A percentile compares a stretch with the other conserved stretches of the same genome.
These are phyloP conservation scores for Smutsia temminckii DNA, from an alignment of 2,797 vertebrate genomes.

Conservation along the genomic window DNA sequence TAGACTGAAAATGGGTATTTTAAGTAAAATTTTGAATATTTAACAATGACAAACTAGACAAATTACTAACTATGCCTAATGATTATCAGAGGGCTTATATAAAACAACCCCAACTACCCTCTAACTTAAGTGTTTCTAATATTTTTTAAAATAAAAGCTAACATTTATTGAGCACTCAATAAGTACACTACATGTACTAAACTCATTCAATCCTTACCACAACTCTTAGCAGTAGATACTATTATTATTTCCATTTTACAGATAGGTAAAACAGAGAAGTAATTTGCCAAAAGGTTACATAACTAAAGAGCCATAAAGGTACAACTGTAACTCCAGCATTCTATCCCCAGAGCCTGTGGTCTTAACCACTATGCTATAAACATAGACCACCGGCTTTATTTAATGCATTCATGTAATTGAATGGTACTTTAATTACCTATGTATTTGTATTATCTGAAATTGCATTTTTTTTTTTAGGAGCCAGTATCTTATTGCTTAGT, in stretches of 20 bases:
- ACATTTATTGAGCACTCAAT: slow-evolving; percentile 40
- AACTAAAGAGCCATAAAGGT: background rate
- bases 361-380: background rate
- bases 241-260: slow-evolving; percentile 10
- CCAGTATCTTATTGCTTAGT: background rate
- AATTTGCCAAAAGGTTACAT: background rate
- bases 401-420: background rate
- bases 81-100: background rate
- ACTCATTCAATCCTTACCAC: background rate
- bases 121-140: background rate
- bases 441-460: background rate
- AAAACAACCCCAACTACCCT: background rate
- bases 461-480: background rate
- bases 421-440: background rate
- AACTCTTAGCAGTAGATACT: background rate
- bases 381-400: background rate
- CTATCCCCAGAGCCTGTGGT: background rate
- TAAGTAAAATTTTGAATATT: slow-evolving; percentile 22
- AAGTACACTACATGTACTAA: background rate
- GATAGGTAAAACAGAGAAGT: slow-evolving; percentile 1
- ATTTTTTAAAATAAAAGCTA: slow-evolving; percentile 40
- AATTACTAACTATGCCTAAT: slow-evolving; percentile 27
- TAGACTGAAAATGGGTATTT: background rate
- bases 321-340: background rate
- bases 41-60: background rate